Evolutionary conservation across 2,888 invertebrate genomes (phyloP).

Genomic region (Drosophila mettleri): DNA sequence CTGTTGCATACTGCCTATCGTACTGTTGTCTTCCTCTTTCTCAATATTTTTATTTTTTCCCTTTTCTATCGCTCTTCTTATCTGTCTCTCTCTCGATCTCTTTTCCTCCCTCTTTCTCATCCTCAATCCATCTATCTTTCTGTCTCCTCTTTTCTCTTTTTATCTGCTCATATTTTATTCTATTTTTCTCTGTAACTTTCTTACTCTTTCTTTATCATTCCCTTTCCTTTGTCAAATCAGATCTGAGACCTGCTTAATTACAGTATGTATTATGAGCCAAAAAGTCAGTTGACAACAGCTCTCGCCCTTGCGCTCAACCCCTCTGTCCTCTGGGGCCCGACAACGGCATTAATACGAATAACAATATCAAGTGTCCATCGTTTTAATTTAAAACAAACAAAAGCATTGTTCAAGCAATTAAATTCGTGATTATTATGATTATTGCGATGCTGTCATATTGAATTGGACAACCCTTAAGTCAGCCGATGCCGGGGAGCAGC

Average conservation of each 20-base stretch:
- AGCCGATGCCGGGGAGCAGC: conserved; percentile 1
- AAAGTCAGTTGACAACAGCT: conserved; percentile 12
- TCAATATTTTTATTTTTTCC: neutral
- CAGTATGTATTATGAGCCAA: neutral
- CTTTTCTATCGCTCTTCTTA: too few species aligned
- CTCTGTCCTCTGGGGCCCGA: neutral
- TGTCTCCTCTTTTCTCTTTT: too few species aligned
- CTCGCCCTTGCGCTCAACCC: conserved; percentile 6
- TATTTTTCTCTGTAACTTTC: neutral
- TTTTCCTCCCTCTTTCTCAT: too few species aligned
- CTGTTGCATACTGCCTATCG: too few species aligned
- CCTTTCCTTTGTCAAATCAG: neutral
- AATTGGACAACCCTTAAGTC: conserved; percentile 20
- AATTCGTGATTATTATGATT: conserved; percentile 64
- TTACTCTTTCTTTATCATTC: neutral
- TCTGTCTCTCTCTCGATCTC: neutral
- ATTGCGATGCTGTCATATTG: conserved; percentile 33
- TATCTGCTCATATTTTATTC: too few species aligned
- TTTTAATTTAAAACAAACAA: conserved; percentile 70
- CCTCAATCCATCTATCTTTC: too few species aligned
- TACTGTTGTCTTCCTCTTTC: too few species aligned
- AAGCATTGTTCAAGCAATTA: conserved; percentile 69
- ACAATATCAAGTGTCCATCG: conserved; percentile 57
- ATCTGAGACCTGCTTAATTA: neutral
- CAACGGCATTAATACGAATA: conserved; percentile 21